Evolutionary conservation across 2,797 vertebrate genomes (phyloP).

Genomic region (Acanthurus lineatus): DNA sequence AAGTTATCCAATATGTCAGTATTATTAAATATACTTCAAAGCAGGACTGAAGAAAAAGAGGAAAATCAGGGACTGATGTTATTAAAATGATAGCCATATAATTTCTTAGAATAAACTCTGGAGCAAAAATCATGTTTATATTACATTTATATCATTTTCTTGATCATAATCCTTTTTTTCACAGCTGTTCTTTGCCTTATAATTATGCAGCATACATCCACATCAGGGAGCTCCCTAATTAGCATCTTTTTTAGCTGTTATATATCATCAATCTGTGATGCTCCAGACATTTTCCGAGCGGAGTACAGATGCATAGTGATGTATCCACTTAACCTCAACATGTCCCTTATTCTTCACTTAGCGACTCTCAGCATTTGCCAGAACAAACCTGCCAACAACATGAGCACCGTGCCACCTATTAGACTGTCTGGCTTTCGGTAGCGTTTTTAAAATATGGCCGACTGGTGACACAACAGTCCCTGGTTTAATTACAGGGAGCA

Average conservation of each 20-base stretch:
- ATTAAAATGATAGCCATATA: constrained; percentile 24
- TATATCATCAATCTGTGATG: constrained; percentile 17
- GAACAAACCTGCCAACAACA: constrained; percentile 19
- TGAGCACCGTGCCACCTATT: constrained; percentile 23
- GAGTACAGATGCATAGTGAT: constrained; percentile 23
- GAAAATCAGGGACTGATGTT: constrained; percentile 22
- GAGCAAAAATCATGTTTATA: background rate
- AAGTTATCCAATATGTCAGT: constrained; percentile 39
- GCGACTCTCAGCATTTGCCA: constrained; percentile 4
- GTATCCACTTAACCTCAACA: constrained; percentile 28
- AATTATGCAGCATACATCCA: constrained; percentile 18
- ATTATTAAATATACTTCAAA: constrained; percentile 46
- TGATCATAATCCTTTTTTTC: background rate
- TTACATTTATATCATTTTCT: background rate
- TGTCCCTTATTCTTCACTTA: constrained; percentile 7
- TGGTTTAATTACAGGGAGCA: constrained; percentile 36
- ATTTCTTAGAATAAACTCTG: constrained; percentile 13
- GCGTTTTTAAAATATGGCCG: constrained; percentile 6
- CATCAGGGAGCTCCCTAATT: constrained; percentile 31
- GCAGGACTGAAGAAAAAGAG: constrained; percentile 24
- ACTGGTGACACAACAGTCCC: background rate
- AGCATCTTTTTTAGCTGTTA: constrained; percentile 24
- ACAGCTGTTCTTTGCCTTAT: constrained; percentile 9
- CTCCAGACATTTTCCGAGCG: constrained; percentile 2
- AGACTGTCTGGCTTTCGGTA: background rate